Conservation (phyloP, 2,113 vertebrate species). For the Oostethus manadensis region DNA sequence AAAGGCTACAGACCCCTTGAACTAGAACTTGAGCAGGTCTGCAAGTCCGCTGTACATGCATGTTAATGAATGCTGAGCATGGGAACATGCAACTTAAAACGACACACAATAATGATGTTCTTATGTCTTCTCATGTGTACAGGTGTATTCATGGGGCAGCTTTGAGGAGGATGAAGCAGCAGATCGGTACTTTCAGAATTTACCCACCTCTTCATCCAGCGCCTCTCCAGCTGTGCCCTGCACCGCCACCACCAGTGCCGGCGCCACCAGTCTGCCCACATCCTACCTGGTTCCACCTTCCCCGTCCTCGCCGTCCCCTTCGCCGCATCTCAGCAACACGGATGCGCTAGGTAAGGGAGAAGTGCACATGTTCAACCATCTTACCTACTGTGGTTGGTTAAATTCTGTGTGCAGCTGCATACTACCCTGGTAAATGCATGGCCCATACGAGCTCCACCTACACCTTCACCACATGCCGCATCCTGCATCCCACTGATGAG, state of each 20-base stretch:
- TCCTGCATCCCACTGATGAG: slow-evolving; percentile 95
- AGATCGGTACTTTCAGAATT: slow-evolving; percentile 90
- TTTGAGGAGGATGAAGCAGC: slow-evolving; percentile 96
- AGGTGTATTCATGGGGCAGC: slow-evolving; percentile 77
- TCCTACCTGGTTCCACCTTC: slow-evolving; percentile 28
- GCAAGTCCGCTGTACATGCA: slow-evolving; percentile 40
- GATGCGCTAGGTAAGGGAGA: slow-evolving; percentile 55
- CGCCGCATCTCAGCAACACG: slow-evolving; percentile 67
- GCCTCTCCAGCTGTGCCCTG: slow-evolving; percentile 74
- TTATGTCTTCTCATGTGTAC: background rate
- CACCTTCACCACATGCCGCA: slow-evolving; percentile 96
- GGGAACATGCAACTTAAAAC: background rate
- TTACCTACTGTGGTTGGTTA: background rate
- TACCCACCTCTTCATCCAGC: slow-evolving; percentile 75
- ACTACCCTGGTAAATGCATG: slow-evolving; percentile 97
- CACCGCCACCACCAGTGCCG: slow-evolving; percentile 57
- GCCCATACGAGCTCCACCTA: slow-evolving; percentile 98
- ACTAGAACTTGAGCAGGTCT: slow-evolving; percentile 89
- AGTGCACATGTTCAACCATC: background rate
- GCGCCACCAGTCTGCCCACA: slow-evolving; percentile 13
- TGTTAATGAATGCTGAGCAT: background rate
- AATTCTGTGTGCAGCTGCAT: slow-evolving; percentile 64
- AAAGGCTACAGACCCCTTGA: slow-evolving; percentile 95
- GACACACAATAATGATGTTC: background rate
- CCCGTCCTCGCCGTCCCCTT: slow-evolving; percentile 47